phyloP scores from a whole-genome alignment of 2,113 vertebrate species.

The Pseudolaguvia tuberculata region DNA sequence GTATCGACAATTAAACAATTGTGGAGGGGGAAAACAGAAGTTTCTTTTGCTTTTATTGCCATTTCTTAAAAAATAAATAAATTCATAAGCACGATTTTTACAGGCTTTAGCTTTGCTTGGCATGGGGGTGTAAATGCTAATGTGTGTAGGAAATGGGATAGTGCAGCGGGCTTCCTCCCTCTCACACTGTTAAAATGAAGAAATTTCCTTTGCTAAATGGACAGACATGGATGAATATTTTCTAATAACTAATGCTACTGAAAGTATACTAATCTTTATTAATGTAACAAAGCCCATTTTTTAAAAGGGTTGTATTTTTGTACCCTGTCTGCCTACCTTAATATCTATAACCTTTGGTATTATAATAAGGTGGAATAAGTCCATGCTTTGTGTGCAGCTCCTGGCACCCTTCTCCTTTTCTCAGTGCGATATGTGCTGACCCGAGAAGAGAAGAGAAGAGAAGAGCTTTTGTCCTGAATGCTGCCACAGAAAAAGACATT shows the following conservation, averaged over 20 bases:
- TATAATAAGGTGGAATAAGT: conserved; percentile 54
- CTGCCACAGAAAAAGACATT: conserved; percentile 57
- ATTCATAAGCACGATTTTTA: not conserved
- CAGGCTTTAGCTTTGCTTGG: not conserved
- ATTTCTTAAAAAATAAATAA: not conserved
- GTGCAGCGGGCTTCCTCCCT: not conserved
- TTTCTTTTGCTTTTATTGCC: not conserved
- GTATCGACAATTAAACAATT: not conserved
- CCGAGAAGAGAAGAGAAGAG: conserved; percentile 58
- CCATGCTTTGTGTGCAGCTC: conserved; percentile 49
- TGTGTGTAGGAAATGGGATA: not conserved
- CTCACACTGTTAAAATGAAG: not conserved
- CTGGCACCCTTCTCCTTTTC: conserved; percentile 52
- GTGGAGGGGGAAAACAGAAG: not conserved
- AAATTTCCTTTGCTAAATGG: not conserved
- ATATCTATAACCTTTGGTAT: conserved; percentile 54
- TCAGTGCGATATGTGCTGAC: conserved; percentile 55
- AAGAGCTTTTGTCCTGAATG: conserved; percentile 51
- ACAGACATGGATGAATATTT: not conserved
- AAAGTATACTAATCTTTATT: not conserved
- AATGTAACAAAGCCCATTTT: not conserved
- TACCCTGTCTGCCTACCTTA: conserved; percentile 49
- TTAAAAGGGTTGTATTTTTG: conserved; percentile 39
- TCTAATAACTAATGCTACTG: not conserved
- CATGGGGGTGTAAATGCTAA: not conserved